phyloP scores from a whole-genome alignment of 2,797 vertebrate species.

The Garrulus glandarius region DNA sequence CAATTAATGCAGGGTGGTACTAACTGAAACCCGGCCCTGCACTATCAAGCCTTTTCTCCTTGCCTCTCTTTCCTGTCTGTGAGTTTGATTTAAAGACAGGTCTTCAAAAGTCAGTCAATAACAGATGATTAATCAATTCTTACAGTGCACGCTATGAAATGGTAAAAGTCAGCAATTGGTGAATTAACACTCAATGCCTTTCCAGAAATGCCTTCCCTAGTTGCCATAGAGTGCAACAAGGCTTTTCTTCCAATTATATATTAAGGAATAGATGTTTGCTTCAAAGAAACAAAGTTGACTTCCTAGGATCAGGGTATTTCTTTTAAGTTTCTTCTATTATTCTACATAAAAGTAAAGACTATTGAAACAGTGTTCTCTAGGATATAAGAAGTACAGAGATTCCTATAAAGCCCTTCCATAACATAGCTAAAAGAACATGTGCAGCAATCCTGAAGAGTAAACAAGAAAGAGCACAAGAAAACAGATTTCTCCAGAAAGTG shows the following conservation, averaged over 20 bases:
- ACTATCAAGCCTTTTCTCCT: not conserved
- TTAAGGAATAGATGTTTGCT: not conserved
- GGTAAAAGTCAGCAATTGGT: not conserved
- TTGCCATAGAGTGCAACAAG: not conserved
- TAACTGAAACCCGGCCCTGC: slow-evolving; percentile 28
- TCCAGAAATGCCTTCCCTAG: slow-evolving; percentile 12
- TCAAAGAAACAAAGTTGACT: not conserved
- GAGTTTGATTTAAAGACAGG: slow-evolving; percentile 47
- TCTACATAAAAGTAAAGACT: not conserved
- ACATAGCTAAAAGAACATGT: not conserved
- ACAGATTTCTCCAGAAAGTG: not conserved
- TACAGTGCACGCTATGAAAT: not conserved
- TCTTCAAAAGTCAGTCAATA: slow-evolving; percentile 50
- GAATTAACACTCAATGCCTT: slow-evolving; percentile 20
- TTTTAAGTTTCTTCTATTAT: not conserved
- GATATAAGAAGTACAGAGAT: not conserved
- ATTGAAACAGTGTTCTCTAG: not conserved
- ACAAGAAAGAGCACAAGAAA: not conserved
- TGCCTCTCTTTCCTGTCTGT: slow-evolving; percentile 14
- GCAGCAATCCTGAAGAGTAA: not conserved
- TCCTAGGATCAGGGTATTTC: not conserved
- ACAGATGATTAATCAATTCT: slow-evolving; percentile 52
- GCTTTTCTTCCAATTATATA: not conserved
- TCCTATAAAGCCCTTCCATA: not conserved
- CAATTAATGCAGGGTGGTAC: slow-evolving; percentile 60